Evolutionary conservation across 2,797 vertebrate species (phyloP), one percentile per base, ranked within the genome.

Genomic region (Enteromius viviparus): DNA sequence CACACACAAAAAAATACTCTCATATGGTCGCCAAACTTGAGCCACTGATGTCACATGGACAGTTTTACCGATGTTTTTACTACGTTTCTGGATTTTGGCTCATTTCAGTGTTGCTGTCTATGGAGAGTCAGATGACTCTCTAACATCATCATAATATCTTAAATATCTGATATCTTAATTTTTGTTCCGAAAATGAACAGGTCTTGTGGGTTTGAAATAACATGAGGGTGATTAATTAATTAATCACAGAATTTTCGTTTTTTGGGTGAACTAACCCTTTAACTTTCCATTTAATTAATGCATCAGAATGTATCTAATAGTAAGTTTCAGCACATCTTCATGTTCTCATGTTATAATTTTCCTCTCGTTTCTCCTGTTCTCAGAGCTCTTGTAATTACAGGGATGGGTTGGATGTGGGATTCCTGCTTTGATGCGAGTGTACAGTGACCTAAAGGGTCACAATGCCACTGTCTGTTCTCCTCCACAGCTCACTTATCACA

Each of bases 401-500:
- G 70, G 49, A 58, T 8, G 10, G 85, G 69, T 85, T 47, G 40
- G 49, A 83, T 83, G 74, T 78, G 76, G 34, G 68, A 47, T 81
- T 84, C 49, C 34, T 68, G 15, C 85, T 87, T 88, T 88, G 86
- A 85, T 92, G 88, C 85, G 84, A 85, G 87, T 15, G 37, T 87
- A 88, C 89, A 87, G 84, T 47, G 79, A 87, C 76, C 71, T 47
- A 65, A 69, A 72, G 72, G 64, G 76, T 85, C 29, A 90, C 85
- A 88, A 89, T 88, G 90, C 89, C 89, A 88, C 88, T 88, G 83
- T 80, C 91, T 91, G 89, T 92, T 92, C 90, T 89, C 86, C 90
- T 90, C 70, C 87, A 91, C 91, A 93, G 93, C 92, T 91, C 89
- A 34, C 87, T 90, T 85, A 89, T 93, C 93, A 91, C 92, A 75